Base-by-base conservation (phyloP, 2,113 vertebrate species). In the Alethe diademata region DNA sequence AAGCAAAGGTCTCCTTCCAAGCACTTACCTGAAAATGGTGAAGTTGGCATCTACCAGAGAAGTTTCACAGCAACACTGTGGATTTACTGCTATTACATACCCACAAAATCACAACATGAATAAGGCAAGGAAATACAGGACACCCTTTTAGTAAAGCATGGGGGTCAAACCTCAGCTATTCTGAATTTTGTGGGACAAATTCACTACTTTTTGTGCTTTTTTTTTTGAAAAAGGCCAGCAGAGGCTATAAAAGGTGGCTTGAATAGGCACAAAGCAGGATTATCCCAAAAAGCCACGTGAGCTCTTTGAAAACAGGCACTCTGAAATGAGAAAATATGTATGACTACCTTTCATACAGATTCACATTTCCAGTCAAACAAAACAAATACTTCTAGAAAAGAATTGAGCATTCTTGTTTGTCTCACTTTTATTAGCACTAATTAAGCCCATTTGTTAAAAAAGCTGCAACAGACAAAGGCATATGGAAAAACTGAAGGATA, bases 71-170 rank as follows among this genome's bases (percentile, higher is more conserved):
- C 14, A 73, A 17, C 14, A 3, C 7, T 33, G 12, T 5, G 29
- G 71, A 23, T 54, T 74, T 38, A 33, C 31, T 51, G 22, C 54
- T n/a, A 0, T 35, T 42, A 47, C 0, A 25, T 0, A 28, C 5
- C 8, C 20, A 16, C 1, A 35, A 64, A 81, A 36, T 16, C 11
- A 38, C 35, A 54, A 8, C 5, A 18, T 10, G n/a, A 66, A 15
- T 38, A 43, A 36, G 16, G 19, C 36, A 61, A 53, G 31, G 29
- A 74, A 78, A 70, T 8, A 42, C 1, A 70, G 11, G 15, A 47
- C 15, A 42, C 3, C 0, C 5, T 65, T n/a, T 7, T 19, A 38
- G 5, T 19, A 18, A 50, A 73, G 35, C 33, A 78, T 0, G 1
- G 4, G 24, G 8, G n/a, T 48, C 11, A 48, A 57, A 18, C 12